phyloP scores from a whole-genome alignment of 1,140 invertebrate species.

The Ceratosolen solmsi region DNA sequence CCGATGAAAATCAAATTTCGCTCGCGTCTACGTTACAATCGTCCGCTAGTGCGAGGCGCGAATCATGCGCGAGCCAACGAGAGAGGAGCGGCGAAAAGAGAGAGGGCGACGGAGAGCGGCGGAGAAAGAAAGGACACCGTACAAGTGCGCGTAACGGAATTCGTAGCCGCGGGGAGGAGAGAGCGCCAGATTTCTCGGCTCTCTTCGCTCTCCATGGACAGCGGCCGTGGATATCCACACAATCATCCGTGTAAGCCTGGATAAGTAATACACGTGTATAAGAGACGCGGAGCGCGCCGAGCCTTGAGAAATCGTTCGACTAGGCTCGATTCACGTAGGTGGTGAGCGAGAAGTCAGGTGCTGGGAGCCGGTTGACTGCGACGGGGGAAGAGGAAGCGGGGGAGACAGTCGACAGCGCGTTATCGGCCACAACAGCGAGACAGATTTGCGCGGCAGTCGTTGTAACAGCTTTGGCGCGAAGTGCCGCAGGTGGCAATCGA shows the following conservation, averaged over 20 bases:
- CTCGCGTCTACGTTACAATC: no score
- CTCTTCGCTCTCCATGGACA: not conserved
- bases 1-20: no score
- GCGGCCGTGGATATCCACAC: not conserved
- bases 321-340: constrained; percentile 2
- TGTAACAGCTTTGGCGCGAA: no score
- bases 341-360: not conserved
- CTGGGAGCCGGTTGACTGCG: no score
- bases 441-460: no score
- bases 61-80: not conserved
- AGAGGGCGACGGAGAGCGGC: constrained; percentile 32
- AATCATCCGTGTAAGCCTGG: not conserved
- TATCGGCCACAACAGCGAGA: no score
- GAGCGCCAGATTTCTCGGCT: constrained; percentile 58
- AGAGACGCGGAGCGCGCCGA: not conserved
- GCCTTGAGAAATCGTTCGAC: constrained; percentile 2
- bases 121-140: constrained; percentile 44
- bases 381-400: no score
- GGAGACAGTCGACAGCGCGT: no score
- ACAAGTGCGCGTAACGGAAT: constrained; percentile 68
- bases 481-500: no score
- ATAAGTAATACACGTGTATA: no score
- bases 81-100: not conserved
- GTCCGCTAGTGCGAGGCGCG: no score
- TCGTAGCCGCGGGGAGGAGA: constrained; percentile 60